These are phyloP conservation scores for Craseonycteris thonglongyai DNA, from an alignment of 2,113 vertebrate genomes.

Conservation along the genomic window DNA sequence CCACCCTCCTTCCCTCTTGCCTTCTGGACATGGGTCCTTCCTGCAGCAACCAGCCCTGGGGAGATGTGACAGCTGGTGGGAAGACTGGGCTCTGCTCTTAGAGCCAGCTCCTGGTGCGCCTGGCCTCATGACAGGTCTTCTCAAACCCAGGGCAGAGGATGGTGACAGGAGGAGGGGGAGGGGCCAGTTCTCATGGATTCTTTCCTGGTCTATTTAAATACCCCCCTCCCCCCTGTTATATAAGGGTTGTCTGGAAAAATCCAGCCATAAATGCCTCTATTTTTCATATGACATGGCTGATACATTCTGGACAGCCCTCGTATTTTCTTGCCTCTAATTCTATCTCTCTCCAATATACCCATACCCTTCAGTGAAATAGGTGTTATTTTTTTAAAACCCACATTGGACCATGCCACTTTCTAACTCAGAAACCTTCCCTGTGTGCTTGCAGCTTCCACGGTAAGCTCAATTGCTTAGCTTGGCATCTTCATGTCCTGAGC, in stretches of 20 bases:
- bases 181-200: neutral
- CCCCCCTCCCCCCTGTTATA: neutral
- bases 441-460: neutral
- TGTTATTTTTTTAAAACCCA: neutral
- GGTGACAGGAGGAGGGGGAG: neutral
- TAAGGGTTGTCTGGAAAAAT: too few species aligned
- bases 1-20: accelerated
- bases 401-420: neutral
- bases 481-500: neutral
- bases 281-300: too few species aligned
- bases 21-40: neutral
- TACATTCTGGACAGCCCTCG: too few species aligned
- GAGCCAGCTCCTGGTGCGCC: neutral
- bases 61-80: neutral
- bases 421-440: neutral
- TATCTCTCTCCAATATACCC: neutral
- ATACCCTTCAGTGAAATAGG: neutral
- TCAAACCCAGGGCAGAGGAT: neutral
- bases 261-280: too few species aligned
- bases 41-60: neutral
- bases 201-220: neutral
- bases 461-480: neutral
- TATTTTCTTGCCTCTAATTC: neutral
- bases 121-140: neutral
- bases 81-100: neutral